Evolutionary conservation across 2,888 invertebrate genomes (phyloP).

Genomic region (Ischnura elegans): DNA sequence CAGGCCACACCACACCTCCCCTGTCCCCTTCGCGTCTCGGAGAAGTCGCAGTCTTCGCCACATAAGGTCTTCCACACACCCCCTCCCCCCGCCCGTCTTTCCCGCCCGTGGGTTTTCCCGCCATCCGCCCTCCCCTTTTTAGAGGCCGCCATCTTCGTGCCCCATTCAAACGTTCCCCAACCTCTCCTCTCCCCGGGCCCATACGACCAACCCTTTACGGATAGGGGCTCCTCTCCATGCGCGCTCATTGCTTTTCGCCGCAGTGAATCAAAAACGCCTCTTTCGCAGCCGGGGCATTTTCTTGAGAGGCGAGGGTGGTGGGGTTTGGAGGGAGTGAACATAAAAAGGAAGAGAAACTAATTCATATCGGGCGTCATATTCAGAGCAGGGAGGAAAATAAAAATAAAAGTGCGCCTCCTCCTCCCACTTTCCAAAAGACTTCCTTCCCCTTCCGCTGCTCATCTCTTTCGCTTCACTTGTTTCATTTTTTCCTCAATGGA

Average conservation of each 20-base stretch:
- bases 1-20: neutral
- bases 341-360: constrained; percentile 19
- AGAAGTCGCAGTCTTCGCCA: constrained; percentile 58
- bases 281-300: neutral
- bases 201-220: neutral
- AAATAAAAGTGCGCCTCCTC: neutral
- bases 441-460: neutral
- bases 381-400: neutral
- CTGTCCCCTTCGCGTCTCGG: neutral
- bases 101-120: neutral
- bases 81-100: neutral
- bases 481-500: neutral
- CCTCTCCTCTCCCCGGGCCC: neutral
- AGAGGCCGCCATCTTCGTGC: neutral
- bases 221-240: neutral
- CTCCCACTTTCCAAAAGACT: neutral
- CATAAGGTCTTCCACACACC: constrained; percentile 53
- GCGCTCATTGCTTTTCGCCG: constrained; percentile 38
- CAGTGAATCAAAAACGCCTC: constrained; percentile 29
- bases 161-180: neutral
- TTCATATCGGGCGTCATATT: constrained; percentile 34
- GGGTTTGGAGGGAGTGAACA: neutral
- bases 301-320: neutral
- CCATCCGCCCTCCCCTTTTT: neutral
- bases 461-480: neutral